Evolutionary conservation across 1,140 invertebrate species (phyloP), one percentile per base, ranked within the genome.

Genomic region (Aphelinus certus): DNA sequence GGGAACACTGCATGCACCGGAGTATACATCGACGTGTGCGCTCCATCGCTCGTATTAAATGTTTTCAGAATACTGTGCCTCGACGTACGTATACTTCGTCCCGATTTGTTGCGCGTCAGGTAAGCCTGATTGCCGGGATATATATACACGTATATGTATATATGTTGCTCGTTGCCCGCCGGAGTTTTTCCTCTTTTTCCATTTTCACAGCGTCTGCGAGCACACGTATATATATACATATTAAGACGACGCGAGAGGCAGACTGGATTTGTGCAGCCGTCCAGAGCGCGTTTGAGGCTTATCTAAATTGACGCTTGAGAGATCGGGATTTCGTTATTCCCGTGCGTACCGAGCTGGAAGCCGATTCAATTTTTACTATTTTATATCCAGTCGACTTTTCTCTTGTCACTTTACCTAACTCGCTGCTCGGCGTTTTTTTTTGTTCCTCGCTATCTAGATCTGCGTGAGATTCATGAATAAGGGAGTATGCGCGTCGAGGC

Each of bases 241-340:
- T 26, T 26, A 26, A 26, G 26, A 26, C 26, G 26, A 26, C 26
- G 26, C 26, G 53, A 64, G 49, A 51, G 48, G 46, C 49, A 57
- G 64, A 61, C 71, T 73, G 71, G 64, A 73, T 73, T 73, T 73
- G 64, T 73, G 49, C 57, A 74, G n/a, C 72, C 55, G 71, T 68
- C 42, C 65, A 75, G 67, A 69, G 67, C 58, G 58, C 53, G 61
- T 70, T 58, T 75, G 73, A 75, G 49, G 62, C 74, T 75, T 71
- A 75, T 75, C 74, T 75, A 71, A 75, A 75, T 75, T 75, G 74
- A 75, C 68, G 63, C 68, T 55, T 60, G 62, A 75, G 42, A 71
- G 68, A 75, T 71, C 68, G 68, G 43, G 49, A 60, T 68, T 67
- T 67, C 57, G 64, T 67, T 62, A 68, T 68, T 53, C 65, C 9